Evolutionary conservation across 2,797 vertebrate genomes (phyloP).

Genomic region (Melanotaenia boesemani): DNA sequence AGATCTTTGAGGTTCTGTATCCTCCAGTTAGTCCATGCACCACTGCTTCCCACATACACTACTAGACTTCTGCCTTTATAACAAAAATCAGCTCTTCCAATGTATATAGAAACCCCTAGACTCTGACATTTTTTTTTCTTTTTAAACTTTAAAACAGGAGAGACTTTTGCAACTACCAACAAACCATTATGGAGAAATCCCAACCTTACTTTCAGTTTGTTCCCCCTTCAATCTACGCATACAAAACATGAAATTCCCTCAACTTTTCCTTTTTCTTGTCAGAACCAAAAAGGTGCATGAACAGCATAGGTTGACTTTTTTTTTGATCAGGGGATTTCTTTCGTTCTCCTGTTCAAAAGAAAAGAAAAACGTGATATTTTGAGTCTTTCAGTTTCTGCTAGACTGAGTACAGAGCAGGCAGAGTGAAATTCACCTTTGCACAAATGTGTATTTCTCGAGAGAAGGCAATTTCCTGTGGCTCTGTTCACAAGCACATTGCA

Average conservation of each 20-base stretch:
- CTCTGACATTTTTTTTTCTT: conserved; percentile 8
- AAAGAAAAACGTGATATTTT: conserved; percentile 40
- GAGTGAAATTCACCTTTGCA: conserved; percentile 73
- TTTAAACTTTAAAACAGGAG: conserved; percentile 40
- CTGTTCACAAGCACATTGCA: conserved; percentile 49
- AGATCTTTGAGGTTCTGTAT: conserved; percentile 50
- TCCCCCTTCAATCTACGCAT: not conserved
- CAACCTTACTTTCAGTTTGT: conserved; percentile 11
- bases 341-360: conserved; percentile 23
- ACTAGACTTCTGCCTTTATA: conserved; percentile 46
- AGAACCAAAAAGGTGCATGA: conserved; percentile 12
- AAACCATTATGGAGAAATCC: conserved; percentile 34
- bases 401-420: conserved; percentile 47
- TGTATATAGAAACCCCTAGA: conserved; percentile 33
- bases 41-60: conserved; percentile 24
- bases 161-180: conserved; percentile 24
- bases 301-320: conserved; percentile 9
- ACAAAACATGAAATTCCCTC: conserved; percentile 18
- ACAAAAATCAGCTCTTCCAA: conserved; percentile 35
- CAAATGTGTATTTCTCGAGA: conserved; percentile 64
- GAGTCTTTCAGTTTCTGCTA: conserved; percentile 47
- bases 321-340: conserved; percentile 47
- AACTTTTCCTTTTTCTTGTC: conserved; percentile 39
- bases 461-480: conserved; percentile 74
- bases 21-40: conserved; percentile 36